These are phyloP conservation scores for Caenorhabditis virilis DNA, from an alignment of 2,888 invertebrate species.

Conservation along the genomic window DNA sequence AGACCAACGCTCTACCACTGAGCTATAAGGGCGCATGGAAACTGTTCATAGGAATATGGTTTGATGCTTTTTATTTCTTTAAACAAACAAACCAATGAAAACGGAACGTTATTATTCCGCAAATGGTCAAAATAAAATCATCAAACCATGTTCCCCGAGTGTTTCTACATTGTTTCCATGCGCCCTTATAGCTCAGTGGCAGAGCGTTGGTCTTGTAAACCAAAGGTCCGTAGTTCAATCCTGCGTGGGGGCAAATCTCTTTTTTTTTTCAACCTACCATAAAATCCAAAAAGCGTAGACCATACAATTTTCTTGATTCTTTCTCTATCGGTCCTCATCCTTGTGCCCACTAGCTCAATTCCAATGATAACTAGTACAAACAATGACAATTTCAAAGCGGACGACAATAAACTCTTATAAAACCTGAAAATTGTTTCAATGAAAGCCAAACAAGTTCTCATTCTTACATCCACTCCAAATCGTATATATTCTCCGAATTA, in stretches of 20 bases:
- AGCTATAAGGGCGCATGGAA: slow-evolving; percentile 51
- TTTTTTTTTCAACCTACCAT: too few relatives aligned
- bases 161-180: too few relatives aligned
- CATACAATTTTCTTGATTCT: slow-evolving; percentile 12
- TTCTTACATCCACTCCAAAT: slow-evolving; percentile 68
- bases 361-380: slow-evolving; percentile 30
- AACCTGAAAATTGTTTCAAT: slow-evolving; percentile 28
- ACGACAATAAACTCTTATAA: slow-evolving; percentile 38
- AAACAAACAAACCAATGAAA: too few relatives aligned
- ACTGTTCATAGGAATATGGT: too few relatives aligned
- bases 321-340: background rate
- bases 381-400: slow-evolving; percentile 27
- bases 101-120: too few relatives aligned
- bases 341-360: slow-evolving; percentile 9
- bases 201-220: slow-evolving; percentile 49
- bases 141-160: too few relatives aligned
- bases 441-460: background rate
- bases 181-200: slow-evolving; percentile 49
- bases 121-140: too few relatives aligned
- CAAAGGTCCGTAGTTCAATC: slow-evolving; percentile 47
- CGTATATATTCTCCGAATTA: slow-evolving; percentile 63
- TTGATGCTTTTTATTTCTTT: too few relatives aligned
- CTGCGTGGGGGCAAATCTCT: slow-evolving; percentile 24
- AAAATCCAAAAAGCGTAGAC: slow-evolving; percentile 54
- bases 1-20: slow-evolving; percentile 50